Conservation (phyloP, 2,113 vertebrate species). For the Alouatta palliata region DNA sequence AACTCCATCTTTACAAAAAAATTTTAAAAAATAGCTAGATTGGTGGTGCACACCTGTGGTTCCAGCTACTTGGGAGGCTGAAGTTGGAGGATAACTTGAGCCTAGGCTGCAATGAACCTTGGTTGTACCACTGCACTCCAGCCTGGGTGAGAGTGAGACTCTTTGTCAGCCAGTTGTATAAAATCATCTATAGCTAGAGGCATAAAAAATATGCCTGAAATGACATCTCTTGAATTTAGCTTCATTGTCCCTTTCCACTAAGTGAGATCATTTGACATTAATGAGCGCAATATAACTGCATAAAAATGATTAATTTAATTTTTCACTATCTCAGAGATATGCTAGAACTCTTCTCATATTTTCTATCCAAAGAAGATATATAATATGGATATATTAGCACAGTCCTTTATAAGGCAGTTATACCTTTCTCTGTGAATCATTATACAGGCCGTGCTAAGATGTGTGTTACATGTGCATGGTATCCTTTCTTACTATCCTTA, state of each 20-base stretch:
- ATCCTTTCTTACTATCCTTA: neutral
- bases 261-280: neutral
- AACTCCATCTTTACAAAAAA: too few relatives aligned
- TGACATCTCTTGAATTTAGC: neutral
- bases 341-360: neutral
- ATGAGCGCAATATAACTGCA: neutral
- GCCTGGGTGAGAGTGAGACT: too few relatives aligned
- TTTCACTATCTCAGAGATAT: neutral
- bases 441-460: neutral
- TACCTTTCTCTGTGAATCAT: neutral
- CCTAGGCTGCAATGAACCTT: too few relatives aligned
- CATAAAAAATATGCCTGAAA: neutral
- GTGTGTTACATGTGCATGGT: neutral
- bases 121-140: too few relatives aligned
- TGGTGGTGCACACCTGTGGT: too few relatives aligned
- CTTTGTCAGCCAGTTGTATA: too few relatives aligned
- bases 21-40: too few relatives aligned
- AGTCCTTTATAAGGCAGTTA: neutral
- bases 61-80: too few relatives aligned
- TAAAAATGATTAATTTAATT: neutral
- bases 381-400: neutral
- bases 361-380: neutral
- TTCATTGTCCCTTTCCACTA: neutral
- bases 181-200: neutral
- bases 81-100: too few relatives aligned